Base-by-base conservation (phyloP, 2,113 vertebrate species). In the Rhinichthys klamathensis region DNA sequence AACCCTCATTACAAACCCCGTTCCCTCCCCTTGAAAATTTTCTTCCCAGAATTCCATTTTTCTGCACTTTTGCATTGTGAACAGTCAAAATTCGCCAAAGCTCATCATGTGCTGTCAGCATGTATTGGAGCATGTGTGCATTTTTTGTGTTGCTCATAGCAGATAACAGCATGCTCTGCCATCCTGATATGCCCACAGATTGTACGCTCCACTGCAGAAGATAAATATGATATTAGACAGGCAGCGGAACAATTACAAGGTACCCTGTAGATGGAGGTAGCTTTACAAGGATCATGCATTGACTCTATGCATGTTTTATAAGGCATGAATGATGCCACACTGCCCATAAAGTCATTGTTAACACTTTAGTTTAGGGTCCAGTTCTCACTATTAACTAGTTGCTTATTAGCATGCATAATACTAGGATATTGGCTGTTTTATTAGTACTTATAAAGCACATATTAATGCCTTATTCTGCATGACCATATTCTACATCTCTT, bases 1-100 rank as follows among this genome's bases (percentile, higher is more conserved):
- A 15, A 60, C 12, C 61, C 12, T 60, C 10, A 9, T 61, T 79
- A 61, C 61, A 44, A 44, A 61, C 1, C 25, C 32, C 25, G 82
- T 83, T 15, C 80, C 83, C 83, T 70, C n/a, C 87, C 81, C 76
- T 60, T 80, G 25, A 65, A 41, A 80, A 32, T 11, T 3, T 30
- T 80, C n/a, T 65, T 65, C 8, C 15, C 79, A 67, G 74, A 54
- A 76, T 51, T 32, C 1, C n/a, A 27, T 75, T 75, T 15, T 76
- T 76, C 35, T 21, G 49, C 27, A 54, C 27, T 30, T 49, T 32
- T 46, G n/a, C 77, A 46, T 11, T 44, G 77, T 80, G 77, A 58
- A 38, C 35, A 6, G 58, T 46, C 7, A 79, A 79, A 41, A 60
- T 41, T 61, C 6, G 5, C 76, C 23, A 38, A 79, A 79, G 56